Conservation (phyloP, 2,888 invertebrate species). For the Anoplius nigerrimus region DNA sequence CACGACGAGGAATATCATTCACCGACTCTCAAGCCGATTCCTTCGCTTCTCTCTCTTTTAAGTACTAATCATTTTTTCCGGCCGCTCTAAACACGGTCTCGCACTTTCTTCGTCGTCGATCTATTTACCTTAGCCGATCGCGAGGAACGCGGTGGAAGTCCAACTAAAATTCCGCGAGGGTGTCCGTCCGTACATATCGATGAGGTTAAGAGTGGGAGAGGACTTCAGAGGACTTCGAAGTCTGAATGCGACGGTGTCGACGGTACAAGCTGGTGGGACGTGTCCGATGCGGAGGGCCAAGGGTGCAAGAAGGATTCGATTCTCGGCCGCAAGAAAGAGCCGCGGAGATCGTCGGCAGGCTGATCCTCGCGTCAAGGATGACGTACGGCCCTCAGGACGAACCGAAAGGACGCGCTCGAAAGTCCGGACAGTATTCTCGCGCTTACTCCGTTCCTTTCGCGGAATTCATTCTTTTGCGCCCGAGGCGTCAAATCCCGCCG, state of each 20-base stretch:
- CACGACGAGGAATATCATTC: background rate
- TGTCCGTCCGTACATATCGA: conserved; percentile 71
- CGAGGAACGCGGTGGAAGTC: conserved; percentile 48
- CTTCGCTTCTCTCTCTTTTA: background rate
- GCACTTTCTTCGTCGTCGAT: conserved; percentile 45
- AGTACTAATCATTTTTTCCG: conserved; percentile 15
- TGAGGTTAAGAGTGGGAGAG: conserved; percentile 53
- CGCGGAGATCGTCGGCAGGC: conserved; percentile 60
- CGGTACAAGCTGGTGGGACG: conserved; percentile 65
- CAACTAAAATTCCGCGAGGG: conserved; percentile 72
- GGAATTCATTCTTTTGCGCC: no score
- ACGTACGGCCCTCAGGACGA: conserved; percentile 60
- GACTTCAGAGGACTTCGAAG: conserved; percentile 37
- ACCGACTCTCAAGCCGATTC: background rate
- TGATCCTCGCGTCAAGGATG: conserved; percentile 66
- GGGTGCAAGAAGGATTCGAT: conserved; percentile 63
- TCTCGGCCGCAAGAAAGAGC: conserved; percentile 62
- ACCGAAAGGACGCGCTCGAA: conserved; percentile 28
- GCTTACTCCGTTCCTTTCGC: background rate
- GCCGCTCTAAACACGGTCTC: no score
- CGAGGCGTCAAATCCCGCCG: no score
- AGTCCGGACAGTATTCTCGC: conserved; percentile 2
- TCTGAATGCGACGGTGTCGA: conserved; percentile 56
- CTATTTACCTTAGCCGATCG: conserved; percentile 62
- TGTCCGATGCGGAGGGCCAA: conserved; percentile 47